Percentiles rank a stretch among this genome's conserved stretches.
Conservation (phyloP, 2,113 vertebrate species). For the Dasyurus viverrinus region DNA sequence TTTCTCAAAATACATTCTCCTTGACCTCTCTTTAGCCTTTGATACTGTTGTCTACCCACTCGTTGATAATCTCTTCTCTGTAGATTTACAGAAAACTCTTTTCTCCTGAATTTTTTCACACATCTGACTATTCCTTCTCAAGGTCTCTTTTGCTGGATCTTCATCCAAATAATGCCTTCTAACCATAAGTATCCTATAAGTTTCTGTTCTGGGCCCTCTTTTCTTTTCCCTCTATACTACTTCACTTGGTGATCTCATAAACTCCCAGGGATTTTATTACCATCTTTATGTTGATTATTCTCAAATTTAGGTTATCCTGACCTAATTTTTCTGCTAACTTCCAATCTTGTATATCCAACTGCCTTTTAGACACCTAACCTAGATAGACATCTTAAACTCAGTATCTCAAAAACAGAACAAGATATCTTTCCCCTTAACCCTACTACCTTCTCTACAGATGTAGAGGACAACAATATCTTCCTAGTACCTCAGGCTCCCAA, state of each 20-base stretch:
- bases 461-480: neutral
- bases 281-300: neutral
- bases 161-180: neutral
- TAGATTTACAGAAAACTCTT: neutral
- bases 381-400: neutral
- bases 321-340: neutral
- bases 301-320: neutral
- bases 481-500: neutral
- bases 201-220: neutral
- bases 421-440: neutral
- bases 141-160: neutral
- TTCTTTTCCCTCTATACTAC: neutral
- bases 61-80: neutral
- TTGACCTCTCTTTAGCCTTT: neutral
- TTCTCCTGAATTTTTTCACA: neutral
- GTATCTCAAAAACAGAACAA: neutral
- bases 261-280: neutral
- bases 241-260: neutral
- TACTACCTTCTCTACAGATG: neutral
- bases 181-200: neutral
- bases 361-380: neutral
- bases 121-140: neutral
- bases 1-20: neutral
- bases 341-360: neutral
- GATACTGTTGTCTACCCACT: neutral